Base-by-base conservation (phyloP, 1,140 invertebrate genomes). In the Spodoptera frugiperda region DNA sequence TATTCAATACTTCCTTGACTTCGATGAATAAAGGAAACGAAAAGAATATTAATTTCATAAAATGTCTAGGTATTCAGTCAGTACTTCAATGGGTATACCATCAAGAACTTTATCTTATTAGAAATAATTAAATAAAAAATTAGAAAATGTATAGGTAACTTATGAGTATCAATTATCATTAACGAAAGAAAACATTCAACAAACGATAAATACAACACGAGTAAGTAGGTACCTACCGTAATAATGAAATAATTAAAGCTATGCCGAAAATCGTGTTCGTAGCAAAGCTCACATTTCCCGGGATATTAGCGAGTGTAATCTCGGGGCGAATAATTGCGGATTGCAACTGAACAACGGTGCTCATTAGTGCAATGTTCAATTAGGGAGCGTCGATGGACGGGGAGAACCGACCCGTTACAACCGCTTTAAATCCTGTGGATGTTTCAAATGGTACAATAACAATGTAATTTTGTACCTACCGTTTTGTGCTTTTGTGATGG, bases 351-450 rank as follows among this genome's bases (percentile, higher is more conserved):
- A 87, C 87, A 90, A 86, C 87, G 87, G 54, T 78, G 83, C 89
- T 92, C 90, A 92, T 92, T 92, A 91, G 90, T 88, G 88, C 90
- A 83, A 82, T 87, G 83, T 87, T 85, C 85, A 85, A 87, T 87
- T 87, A 87, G 82, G 81, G 82, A 78, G 74, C 80, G 80, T 57
- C 77, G 80, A 80, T 83, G 78, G 75, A 83, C 78, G 84, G 72
- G 78, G 72, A 68, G 77, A 67, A 65, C 63, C 71, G 73, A 72
- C 67, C 63, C 79, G 72, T 78, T 81, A 83, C 79, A 71, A 71
- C 74, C 51, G 74, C 55, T 76, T 76, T 76, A 57, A 61, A 73
- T 73, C 55, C 78, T 72, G 39, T 63, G 67, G 67, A 72, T 72
- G 57, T 63, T 75, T 75, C 57, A 54, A 75, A 75, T 75, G 59